These are phyloP conservation scores for Sinella curviseta DNA, from an alignment of 1,140 invertebrate species.

Conservation along the genomic window DNA sequence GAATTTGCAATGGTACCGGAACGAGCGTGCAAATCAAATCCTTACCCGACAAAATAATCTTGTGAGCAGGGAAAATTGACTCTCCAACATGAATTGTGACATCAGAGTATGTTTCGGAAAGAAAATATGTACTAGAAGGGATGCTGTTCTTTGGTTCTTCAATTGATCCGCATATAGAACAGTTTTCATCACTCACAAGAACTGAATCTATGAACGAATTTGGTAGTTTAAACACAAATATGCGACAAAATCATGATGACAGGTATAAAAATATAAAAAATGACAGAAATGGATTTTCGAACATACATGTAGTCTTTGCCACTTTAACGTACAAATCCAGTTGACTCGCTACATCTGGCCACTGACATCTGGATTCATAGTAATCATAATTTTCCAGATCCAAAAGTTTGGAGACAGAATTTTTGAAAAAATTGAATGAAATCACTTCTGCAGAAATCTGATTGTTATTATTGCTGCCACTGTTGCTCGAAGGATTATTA, in stretches of 20 bases:
- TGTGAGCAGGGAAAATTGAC: slow-evolving; percentile 19
- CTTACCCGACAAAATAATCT: slow-evolving; percentile 36
- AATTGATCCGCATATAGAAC: background rate
- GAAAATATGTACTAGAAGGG: slow-evolving; percentile 21
- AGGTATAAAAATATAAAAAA: background rate
- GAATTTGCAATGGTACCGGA: too few species aligned
- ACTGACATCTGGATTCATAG: slow-evolving; percentile 26
- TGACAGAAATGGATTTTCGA: background rate
- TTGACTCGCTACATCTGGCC: slow-evolving; percentile 5
- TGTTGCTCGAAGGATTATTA: too few species aligned
- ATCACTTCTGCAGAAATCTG: background rate
- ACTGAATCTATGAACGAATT: slow-evolving; percentile 4
- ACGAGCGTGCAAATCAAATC: background rate
- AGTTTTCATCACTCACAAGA: background rate
- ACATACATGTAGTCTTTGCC: slow-evolving; percentile 14
- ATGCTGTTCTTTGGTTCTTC: slow-evolving; percentile 1
- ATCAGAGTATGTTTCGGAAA: slow-evolving; percentile 27
- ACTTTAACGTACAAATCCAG: slow-evolving; percentile 13
- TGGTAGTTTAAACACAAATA: too few species aligned
- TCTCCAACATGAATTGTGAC: slow-evolving; percentile 15
- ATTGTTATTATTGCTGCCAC: too few species aligned
- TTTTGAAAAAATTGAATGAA: slow-evolving; percentile 5
- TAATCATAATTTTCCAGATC: slow-evolving; percentile 22
- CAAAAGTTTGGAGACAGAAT: background rate
- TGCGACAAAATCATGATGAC: background rate